Evolutionary conservation across 2,113 vertebrate genomes (phyloP).

Genomic region (Apistogramma diplotaenia): DNA sequence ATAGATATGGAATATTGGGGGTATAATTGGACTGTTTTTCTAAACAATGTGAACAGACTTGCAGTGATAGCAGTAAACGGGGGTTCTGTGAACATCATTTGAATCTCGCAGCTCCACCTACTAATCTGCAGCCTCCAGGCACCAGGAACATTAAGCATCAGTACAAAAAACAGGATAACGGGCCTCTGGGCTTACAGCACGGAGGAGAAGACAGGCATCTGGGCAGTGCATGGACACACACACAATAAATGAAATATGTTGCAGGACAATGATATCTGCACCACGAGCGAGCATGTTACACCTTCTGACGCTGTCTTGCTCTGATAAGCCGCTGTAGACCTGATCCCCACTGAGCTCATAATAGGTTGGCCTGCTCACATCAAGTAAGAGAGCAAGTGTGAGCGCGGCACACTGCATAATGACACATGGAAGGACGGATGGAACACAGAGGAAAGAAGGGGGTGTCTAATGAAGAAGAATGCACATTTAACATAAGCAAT

Average conservation of each 20-base stretch:
- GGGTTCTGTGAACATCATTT: not conserved
- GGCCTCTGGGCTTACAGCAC: slow-evolving; percentile 9
- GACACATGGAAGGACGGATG: not conserved
- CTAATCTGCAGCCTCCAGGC: slow-evolving; percentile 35
- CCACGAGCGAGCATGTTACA: slow-evolving; percentile 13
- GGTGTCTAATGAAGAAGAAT: slow-evolving; percentile 4
- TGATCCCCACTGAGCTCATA: slow-evolving; percentile 58
- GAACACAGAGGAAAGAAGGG: not conserved
- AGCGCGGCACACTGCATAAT: slow-evolving; percentile 51
- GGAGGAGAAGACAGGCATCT: slow-evolving; percentile 29
- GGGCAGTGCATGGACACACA: slow-evolving; percentile 13
- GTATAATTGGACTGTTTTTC: not conserved
- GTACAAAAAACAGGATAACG: slow-evolving; percentile 29
- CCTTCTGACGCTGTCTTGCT: slow-evolving; percentile 42
- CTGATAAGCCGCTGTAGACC: slow-evolving; percentile 59
- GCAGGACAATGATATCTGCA: slow-evolving; percentile 40
- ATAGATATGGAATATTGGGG: not conserved
- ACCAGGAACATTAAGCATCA: slow-evolving; percentile 27
- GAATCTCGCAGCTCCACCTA: slow-evolving; percentile 11
- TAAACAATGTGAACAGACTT: not conserved
- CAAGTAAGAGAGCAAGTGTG: slow-evolving; percentile 20
- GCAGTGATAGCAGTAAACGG: not conserved
- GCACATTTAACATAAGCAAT: slow-evolving; percentile 10
- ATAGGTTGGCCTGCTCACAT: slow-evolving; percentile 52
- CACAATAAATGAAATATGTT: slow-evolving; percentile 50